A percentile compares a stretch with the other conserved stretches of the same genome.
These are phyloP conservation scores for Coelinius sp. DNA, from an alignment of 2,888 invertebrate species.

Conservation along the genomic window DNA sequence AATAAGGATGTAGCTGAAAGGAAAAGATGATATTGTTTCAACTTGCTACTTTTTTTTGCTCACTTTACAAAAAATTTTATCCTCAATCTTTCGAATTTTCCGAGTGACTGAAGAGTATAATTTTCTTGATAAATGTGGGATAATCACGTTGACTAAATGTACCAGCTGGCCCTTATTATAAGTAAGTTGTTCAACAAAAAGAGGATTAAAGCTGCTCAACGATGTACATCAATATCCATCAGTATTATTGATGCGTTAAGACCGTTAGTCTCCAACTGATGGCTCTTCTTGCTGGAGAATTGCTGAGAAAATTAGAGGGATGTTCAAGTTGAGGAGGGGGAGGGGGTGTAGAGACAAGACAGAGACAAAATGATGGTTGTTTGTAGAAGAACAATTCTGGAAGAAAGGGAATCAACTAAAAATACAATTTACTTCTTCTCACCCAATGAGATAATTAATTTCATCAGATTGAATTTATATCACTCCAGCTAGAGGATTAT, in stretches of 20 bases:
- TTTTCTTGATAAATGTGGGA: neutral
- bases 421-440: neutral
- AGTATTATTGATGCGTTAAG: conserved; percentile 9
- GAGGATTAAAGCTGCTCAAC: neutral
- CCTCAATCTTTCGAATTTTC: too few species aligned
- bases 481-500: neutral
- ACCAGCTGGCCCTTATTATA: neutral
- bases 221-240: conserved; percentile 9
- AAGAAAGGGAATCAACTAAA: neutral
- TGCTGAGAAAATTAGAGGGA: neutral
- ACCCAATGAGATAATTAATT: neutral
- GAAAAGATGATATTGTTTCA: neutral
- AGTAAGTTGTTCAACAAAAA: neutral
- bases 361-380: neutral
- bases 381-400: neutral
- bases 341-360: neutral
- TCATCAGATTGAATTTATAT: neutral
- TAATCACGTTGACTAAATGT: neutral
- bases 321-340: neutral
- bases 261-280: neutral
- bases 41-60: neutral
- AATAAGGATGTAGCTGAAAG: neutral
- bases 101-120: neutral
- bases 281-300: neutral
- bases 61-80: neutral